phyloP scores from a whole-genome alignment of 2,888 invertebrate genomes.

The Dione vanillae region DNA sequence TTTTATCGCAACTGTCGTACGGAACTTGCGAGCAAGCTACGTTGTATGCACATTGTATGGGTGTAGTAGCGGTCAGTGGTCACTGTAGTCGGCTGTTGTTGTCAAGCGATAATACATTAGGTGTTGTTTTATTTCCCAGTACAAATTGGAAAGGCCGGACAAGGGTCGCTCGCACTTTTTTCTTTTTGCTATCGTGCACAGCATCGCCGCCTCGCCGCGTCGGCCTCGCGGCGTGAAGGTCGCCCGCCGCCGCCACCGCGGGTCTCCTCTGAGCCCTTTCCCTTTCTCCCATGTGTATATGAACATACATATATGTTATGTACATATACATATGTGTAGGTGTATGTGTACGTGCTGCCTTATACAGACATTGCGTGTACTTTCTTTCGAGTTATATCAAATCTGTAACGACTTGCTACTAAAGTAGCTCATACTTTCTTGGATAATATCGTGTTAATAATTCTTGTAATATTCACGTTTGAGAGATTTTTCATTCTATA shows the following conservation, averaged over 20 bases:
- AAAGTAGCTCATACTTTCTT: background rate
- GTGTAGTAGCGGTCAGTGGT: background rate
- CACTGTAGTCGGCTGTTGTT: background rate
- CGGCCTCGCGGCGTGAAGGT: slow-evolving; percentile 54
- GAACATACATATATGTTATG: background rate
- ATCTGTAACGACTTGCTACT: background rate
- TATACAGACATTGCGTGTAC: background rate
- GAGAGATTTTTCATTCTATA: too few species aligned
- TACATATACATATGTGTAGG: background rate
- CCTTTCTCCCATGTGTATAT: slow-evolving; percentile 25
- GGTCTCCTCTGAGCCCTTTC: slow-evolving; percentile 27
- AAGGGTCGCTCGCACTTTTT: slow-evolving; percentile 58
- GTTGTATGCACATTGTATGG: too few species aligned
- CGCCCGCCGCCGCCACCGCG: slow-evolving; percentile 35
- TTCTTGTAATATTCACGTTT: too few species aligned
- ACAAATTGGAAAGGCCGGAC: slow-evolving; percentile 71
- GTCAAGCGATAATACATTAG: slow-evolving; percentile 43
- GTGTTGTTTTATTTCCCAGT: slow-evolving; percentile 58
- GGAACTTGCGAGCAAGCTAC: too few species aligned
- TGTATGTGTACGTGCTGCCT: background rate
- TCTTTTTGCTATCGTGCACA: slow-evolving; percentile 54
- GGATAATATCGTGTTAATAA: too few species aligned
- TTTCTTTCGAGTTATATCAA: slow-evolving; percentile 3
- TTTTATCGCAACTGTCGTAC: too few species aligned
- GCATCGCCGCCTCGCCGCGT: too few species aligned